Percentiles rank a stretch among this genome's conserved stretches.
Evolutionary conservation across 1,140 invertebrate species (phyloP).

Genomic region (Akabosia matsudoensis): DNA sequence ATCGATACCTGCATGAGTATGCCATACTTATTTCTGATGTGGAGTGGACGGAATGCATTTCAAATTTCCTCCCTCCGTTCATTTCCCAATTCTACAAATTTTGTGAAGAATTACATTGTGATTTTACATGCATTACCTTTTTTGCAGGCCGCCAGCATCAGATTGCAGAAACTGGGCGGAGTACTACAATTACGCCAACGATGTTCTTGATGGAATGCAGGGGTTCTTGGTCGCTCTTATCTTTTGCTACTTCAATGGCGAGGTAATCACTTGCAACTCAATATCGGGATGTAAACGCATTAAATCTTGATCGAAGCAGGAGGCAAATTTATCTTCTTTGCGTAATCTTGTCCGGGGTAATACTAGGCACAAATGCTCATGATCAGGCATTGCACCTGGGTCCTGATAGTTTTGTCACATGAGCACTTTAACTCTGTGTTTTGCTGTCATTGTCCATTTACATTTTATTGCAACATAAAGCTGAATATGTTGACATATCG

Average conservation of each 20-base stretch:
- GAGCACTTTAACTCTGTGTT: no score
- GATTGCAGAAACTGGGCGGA: conserved; percentile 50
- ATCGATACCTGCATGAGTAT: no score
- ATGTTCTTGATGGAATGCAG: conserved; percentile 54
- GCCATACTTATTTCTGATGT: no score
- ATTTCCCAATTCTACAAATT: not conserved
- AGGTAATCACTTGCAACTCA: conserved; percentile 26
- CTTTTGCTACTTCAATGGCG: conserved; percentile 51
- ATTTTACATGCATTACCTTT: conserved; percentile 19
- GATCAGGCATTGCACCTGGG: no score
- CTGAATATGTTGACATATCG: not conserved
- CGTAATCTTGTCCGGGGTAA: no score
- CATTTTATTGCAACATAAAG: not conserved
- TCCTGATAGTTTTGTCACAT: no score
- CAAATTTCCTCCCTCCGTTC: conserved; percentile 4
- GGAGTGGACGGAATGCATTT: no score
- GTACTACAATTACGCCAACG: conserved; percentile 52
- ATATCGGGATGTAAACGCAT: no score
- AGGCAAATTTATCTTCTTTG: no score
- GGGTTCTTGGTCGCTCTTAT: conserved; percentile 55
- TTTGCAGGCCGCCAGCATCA: conserved; percentile 28
- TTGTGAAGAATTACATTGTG: not conserved
- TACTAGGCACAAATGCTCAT: no score
- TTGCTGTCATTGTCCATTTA: no score
- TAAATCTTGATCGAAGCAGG: no score